Evolutionary conservation across 2,797 vertebrate genomes (phyloP).

Genomic region (Prunella strophiata): DNA sequence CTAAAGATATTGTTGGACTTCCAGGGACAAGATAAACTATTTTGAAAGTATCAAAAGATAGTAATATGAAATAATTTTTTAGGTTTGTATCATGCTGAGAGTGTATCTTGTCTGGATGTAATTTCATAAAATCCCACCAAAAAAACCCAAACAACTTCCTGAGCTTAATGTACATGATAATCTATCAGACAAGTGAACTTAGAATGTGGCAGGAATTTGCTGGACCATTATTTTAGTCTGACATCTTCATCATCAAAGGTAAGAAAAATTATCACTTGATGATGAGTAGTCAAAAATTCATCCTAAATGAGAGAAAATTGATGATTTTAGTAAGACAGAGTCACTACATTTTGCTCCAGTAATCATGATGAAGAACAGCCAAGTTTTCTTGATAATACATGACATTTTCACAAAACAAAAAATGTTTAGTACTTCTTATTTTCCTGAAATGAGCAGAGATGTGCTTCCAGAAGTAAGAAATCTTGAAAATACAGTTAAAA

Average conservation of each 20-base stretch:
- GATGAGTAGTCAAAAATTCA: neutral
- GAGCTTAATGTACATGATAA: neutral
- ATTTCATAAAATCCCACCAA: neutral
- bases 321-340: neutral
- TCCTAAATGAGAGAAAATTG: neutral
- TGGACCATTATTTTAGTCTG: neutral
- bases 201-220: neutral
- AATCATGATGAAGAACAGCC: neutral
- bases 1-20: neutral
- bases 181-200: rapidly evolving
- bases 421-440: neutral
- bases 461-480: neutral
- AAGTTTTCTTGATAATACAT: neutral
- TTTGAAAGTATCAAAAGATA: neutral
- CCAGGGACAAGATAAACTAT: neutral
- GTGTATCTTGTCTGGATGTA: neutral
- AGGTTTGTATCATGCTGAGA: rapidly evolving
- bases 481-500: neutral
- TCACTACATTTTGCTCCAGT: neutral
- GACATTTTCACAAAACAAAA: neutral
- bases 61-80: neutral
- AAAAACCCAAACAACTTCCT: neutral
- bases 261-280: neutral
- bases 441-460: neutral
- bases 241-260: neutral